phyloP scores from a whole-genome alignment of 2,797 vertebrate species.

The Champsocephalus gunnari region DNA sequence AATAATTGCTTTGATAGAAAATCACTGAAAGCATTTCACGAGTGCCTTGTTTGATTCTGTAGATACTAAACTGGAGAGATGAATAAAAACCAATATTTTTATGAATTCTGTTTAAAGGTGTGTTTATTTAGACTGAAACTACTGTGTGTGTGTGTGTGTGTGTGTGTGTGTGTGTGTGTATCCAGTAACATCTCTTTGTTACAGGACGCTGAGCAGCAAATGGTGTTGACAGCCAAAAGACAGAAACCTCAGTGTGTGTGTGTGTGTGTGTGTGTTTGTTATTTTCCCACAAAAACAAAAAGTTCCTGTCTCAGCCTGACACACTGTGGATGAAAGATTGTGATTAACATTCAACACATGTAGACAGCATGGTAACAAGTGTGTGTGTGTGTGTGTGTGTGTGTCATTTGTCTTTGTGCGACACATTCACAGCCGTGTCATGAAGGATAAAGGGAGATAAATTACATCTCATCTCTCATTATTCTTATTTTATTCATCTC shows the following conservation, averaged over 20 bases:
- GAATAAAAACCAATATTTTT: constrained; percentile 53
- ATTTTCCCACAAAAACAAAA: constrained; percentile 6
- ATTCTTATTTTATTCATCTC: constrained; percentile 17
- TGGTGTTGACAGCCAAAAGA: constrained; percentile 35
- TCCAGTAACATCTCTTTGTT: not conserved
- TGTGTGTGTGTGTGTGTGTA: not conserved
- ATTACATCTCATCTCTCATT: constrained; percentile 62
- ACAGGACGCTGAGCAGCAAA: constrained; percentile 66
- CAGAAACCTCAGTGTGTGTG: constrained; percentile 6
- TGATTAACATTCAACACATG: constrained; percentile 56
- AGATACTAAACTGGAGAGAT: constrained; percentile 37
- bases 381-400: constrained; percentile 26
- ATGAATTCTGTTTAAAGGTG: not conserved
- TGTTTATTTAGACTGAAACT: not conserved
- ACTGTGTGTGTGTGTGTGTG: constrained; percentile 3
- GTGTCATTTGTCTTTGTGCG: constrained; percentile 21
- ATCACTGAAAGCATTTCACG: constrained; percentile 1
- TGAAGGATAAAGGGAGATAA: constrained; percentile 69
- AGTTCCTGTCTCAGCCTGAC: not conserved
- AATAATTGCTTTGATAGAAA: not conserved
- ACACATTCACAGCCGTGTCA: not conserved
- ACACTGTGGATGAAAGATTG: constrained; percentile 18
- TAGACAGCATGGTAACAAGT: constrained; percentile 45
- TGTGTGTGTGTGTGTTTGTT: too few species aligned
- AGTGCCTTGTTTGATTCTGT: constrained; percentile 30